Evolutionary conservation across 1,140 invertebrate genomes (phyloP), one percentile per base, ranked within the genome.

Genomic region (Trichoplusia ni): DNA sequence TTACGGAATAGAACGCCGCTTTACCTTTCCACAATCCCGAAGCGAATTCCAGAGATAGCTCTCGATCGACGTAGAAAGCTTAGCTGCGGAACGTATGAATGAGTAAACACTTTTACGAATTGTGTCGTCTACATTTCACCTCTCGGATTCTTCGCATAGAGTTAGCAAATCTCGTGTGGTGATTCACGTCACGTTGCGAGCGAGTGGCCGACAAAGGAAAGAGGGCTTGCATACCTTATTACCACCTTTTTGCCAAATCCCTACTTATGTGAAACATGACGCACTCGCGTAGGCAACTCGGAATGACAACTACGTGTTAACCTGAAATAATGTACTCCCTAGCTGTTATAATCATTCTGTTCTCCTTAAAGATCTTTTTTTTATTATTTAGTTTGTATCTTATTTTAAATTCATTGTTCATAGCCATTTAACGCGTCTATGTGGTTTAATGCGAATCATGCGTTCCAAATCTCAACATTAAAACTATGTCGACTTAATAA

Each of bases 191-290:
- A 90, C 87, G 87, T 89, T 79, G 84, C 67, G 53, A 79, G 69
- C 73, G 82, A 88, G 82, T 89, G 80, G 87, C 84, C 87, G 84
- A 87, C 86, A 90, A 87, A 89, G 87, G 86, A 81, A 82, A 86
- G 86, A 87, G 82, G 85, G 83, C 84, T 80, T 86, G 87, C 84
- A 90, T 90, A 90, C 82, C 84, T 88, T 90, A 90, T 88, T 84
- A 86, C 85, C 79, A 86, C 87, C 83, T 86, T 86, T 87, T 84
- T 81, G 67, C 68, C 63, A 86, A 86, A 84, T 86, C 81, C 84
- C 78, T 79, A 83, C 84, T 88, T 86, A 81, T 82, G 75, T 81
- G 83, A 83, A 83, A 88, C 81, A 84, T 73, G 80, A 81, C 80
- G 77, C 69, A 72, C 71, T 80, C 63, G 70, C 59, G 76, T 79